Evolutionary conservation across 1,140 invertebrate species (phyloP).

Genomic region (Drosophila bifasciata): DNA sequence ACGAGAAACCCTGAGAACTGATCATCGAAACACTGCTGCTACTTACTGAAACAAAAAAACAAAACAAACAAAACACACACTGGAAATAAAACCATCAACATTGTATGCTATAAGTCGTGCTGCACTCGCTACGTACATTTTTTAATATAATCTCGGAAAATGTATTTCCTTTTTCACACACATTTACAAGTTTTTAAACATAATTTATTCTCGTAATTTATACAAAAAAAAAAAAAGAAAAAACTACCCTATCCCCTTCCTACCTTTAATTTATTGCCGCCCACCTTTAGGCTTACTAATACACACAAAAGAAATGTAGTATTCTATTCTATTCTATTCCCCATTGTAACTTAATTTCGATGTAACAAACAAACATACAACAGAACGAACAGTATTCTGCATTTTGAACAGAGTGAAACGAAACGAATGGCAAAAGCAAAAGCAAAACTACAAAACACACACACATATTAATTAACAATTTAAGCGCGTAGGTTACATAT

Average conservation of each 20-base stretch:
- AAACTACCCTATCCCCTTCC: slow-evolving; percentile 20
- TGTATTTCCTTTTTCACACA: slow-evolving; percentile 1
- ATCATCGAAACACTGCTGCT: slow-evolving; percentile 78
- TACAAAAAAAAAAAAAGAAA: background rate
- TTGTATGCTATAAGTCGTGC: slow-evolving; percentile 59
- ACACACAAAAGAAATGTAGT: slow-evolving; percentile 4
- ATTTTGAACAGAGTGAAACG: slow-evolving; percentile 45
- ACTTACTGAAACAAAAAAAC: slow-evolving; percentile 50
- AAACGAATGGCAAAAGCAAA: slow-evolving; percentile 35
- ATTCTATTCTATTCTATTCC: slow-evolving; percentile 1
- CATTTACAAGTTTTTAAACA: background rate
- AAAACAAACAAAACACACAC: slow-evolving; percentile 22
- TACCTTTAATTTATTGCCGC: slow-evolving; percentile 68
- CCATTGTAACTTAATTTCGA: slow-evolving; percentile 3
- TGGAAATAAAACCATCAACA: slow-evolving; percentile 31
- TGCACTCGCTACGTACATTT: slow-evolving; percentile 37
- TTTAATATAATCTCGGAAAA: slow-evolving; percentile 62
- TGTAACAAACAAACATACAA: slow-evolving; percentile 17
- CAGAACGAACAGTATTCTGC: slow-evolving; percentile 39
- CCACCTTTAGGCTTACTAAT: slow-evolving; percentile 58
- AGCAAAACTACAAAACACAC: slow-evolving; percentile 54
- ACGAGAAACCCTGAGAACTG: slow-evolving; percentile 66
- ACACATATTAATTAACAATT: slow-evolving; percentile 28
- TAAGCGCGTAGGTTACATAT: slow-evolving; percentile 67
- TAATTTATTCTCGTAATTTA: slow-evolving; percentile 62